Base-by-base conservation (phyloP, 2,797 vertebrate species). In the Cephalopachus bancanus region DNA sequence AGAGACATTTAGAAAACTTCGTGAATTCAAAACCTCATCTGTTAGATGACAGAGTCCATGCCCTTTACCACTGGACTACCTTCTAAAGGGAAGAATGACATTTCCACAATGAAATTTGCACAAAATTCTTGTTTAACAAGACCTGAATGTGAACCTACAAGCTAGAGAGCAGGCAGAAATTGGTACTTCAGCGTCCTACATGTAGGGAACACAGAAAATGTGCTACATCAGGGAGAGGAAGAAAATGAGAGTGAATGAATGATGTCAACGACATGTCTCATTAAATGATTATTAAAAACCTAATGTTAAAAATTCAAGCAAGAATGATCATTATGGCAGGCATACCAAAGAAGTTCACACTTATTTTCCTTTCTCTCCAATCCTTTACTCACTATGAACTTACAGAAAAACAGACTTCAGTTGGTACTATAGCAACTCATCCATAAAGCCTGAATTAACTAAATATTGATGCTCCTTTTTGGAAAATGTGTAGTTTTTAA, bases 391-490 rank as follows among this genome's bases (percentile, higher is more conserved):
- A 33, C 30, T 19, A 15, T 87, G 83, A 83, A 83, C 75, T 88
- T 87, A 10, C 60, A 59, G 7, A 49, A 83, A 89, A 75, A 65
- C 19, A 71, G 57, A 12, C 33, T 74, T 64, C 94, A 67, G 7
- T 55, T 89, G 9, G 12, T 10, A 65, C 30, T 72, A 37, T 19
- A 76, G 22, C 53, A 91, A 10, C 26, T 93, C 72, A 78, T 88
- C n/a, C 37, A 64, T 67, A 95, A 89, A 91, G 16, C 8, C 85
- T 79, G 85, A 88, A 81, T 33, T 85, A 85, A 92, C 74, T 74
- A 30, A 79, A 93, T n/a, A 3, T 76, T 55, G 15, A 84, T 17
- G 14, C 14, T 88, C 55, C n/a, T 84, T 88, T 64, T 65, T 28
- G n/a, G 53, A 79, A 81, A 84, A 83, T 7, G 2, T n/a, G 9